Evolutionary conservation across 2,888 invertebrate species (phyloP).

Genomic region (Chrysolina haemoptera): DNA sequence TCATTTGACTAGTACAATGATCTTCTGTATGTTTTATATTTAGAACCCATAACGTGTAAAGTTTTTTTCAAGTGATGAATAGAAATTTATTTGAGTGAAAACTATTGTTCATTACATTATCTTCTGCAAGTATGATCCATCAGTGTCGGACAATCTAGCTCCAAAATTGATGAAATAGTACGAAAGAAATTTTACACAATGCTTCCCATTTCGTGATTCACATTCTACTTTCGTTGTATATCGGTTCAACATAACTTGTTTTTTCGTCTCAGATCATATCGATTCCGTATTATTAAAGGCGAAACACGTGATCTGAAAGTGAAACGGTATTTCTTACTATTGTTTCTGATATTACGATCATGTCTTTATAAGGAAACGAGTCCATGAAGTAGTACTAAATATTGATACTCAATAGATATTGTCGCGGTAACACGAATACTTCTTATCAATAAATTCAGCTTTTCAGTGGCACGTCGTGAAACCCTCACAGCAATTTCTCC

Average conservation of each 20-base stretch:
- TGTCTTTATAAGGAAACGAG: neutral
- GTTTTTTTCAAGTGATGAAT: too few species aligned
- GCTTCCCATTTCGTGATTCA: neutral
- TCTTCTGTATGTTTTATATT: too few species aligned
- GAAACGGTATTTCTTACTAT: conserved; percentile 19
- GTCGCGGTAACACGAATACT: neutral
- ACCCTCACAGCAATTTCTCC: neutral
- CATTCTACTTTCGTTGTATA: conserved; percentile 1
- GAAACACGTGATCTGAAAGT: conserved; percentile 21
- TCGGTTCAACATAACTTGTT: conserved; percentile 3
- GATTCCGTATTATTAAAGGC: neutral
- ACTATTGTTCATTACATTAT: too few species aligned
- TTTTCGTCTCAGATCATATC: neutral
- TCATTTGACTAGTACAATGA: too few species aligned
- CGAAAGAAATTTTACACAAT: neutral
- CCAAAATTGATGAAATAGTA: neutral
- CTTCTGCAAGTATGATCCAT: too few species aligned
- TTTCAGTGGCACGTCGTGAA: neutral
- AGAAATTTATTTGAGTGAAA: too few species aligned
- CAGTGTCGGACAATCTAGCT: neutral
- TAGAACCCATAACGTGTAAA: too few species aligned
- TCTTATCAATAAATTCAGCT: neutral
- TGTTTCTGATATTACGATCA: neutral
- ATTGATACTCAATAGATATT: neutral
- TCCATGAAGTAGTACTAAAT: neutral